Evolutionary conservation across 2,113 vertebrate species (phyloP), one percentile per base, ranked within the genome.

Genomic region (Rhea pennata): DNA sequence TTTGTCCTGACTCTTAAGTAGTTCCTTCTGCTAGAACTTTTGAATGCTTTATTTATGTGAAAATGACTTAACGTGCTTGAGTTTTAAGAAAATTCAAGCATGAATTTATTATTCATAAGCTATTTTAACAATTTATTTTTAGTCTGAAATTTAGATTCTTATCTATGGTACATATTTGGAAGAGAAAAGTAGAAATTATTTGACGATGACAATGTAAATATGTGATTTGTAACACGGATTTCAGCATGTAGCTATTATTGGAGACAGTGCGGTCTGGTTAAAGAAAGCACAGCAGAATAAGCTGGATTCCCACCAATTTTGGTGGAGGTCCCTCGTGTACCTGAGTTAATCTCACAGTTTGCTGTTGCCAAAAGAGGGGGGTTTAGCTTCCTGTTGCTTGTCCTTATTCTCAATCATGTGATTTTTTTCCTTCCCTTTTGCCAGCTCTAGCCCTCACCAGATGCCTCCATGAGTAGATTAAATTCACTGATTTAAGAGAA

Each of bases 1-100:
- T 93, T 75, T 90, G 10, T 39, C 78, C 36, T 0, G 0, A 76
- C 79, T 73, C 48, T 87, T 87, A 90, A 86, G 50, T 70, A 66
- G 50, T 91, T 90, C 78, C 82, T 94, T 85, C 90, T 92, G 67
- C 19, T 85, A 54, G 42, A 73, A 64, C 42, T 65, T 94, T 42
- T 21, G 40, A 83, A 27, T 61, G 62, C 29, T 73, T 91, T 81
- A 59, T 71, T 88, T 91, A 58, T 33, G 26, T 88, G 64, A 59
- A 93, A 91, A 76, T 86, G 1, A 71, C 42, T 54, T 23, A 33
- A 31, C 29, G 22, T 56, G 58, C 71, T 66, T 46, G 40, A 83
- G 15, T 73, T 70, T 85, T 85, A 83, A 59, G 44, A 83, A 83
- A 90, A 66, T 82, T 73, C 66, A 91, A 87, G 53, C 40, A 50